Percentiles rank a stretch among this genome's conserved stretches.
These are phyloP conservation scores for Plebejus argus DNA, from an alignment of 2,888 invertebrate genomes.

Conservation along the genomic window DNA sequence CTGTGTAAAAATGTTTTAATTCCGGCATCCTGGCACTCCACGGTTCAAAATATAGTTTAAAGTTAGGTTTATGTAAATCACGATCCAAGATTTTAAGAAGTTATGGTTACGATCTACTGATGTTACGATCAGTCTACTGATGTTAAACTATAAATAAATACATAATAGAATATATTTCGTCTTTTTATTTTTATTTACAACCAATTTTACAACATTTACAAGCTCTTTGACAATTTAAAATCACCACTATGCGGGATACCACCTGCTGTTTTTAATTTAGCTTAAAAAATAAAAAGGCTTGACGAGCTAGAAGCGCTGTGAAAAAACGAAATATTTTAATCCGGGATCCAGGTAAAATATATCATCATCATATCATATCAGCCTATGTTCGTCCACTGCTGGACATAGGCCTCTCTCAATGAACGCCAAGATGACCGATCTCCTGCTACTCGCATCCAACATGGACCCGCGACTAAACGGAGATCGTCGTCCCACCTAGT, in stretches of 20 bases:
- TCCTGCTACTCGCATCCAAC: no score
- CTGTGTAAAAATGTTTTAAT: neutral
- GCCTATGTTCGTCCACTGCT: no score
- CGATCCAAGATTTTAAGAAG: neutral
- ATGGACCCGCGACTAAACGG: no score
- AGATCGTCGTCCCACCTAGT: no score
- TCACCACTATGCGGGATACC: conserved; percentile 22
- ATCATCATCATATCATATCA: no score
- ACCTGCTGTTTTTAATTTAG: conserved; percentile 31
- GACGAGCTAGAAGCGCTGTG: neutral
- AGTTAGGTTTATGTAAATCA: neutral
- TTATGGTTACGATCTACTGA: neutral
- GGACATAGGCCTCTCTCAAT: no score
- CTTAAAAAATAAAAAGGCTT: conserved; percentile 11
- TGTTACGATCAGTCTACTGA: neutral
- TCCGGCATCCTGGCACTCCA: neutral
- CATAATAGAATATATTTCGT: neutral
- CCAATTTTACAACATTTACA: neutral
- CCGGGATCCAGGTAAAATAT: neutral
- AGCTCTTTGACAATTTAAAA: conserved; percentile 21
- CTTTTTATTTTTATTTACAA: neutral
- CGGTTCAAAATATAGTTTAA: neutral
- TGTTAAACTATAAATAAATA: neutral
- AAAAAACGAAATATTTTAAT: conserved; percentile 24
- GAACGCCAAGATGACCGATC: no score